Evolutionary conservation across 2,113 vertebrate genomes (phyloP).

Genomic region (Chroicocephalus ridibundus): DNA sequence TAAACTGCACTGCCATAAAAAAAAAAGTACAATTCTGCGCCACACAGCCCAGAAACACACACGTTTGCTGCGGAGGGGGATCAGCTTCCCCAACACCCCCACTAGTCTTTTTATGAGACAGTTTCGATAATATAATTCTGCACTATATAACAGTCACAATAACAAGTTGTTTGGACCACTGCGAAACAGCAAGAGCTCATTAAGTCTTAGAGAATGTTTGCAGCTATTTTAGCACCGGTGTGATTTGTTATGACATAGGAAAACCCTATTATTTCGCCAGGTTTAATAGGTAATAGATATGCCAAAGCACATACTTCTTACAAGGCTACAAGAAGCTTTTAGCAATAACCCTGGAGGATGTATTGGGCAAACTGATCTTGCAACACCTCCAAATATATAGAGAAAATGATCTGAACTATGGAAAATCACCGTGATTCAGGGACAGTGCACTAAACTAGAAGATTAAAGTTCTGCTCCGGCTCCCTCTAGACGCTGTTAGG

Average conservation of each 20-base stretch:
- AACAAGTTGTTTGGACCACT: conserved; percentile 48
- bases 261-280: conserved; percentile 35
- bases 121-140: conserved; percentile 48
- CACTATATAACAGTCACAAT: conserved; percentile 31
- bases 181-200: conserved; percentile 69
- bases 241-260: conserved; percentile 61
- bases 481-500: neutral
- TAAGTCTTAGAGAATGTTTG: conserved; percentile 63
- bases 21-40: neutral
- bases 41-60: neutral
- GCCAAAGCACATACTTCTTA: conserved; percentile 19
- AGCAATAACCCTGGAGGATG: conserved; percentile 45
- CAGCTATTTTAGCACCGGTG: conserved; percentile 31
- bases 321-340: neutral
- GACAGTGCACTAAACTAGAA: conserved; percentile 10
- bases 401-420: conserved; percentile 26
- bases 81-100: neutral
- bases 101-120: conserved; percentile 31
- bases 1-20: neutral
- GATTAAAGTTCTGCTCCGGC: conserved; percentile 44
- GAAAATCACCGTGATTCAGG: conserved; percentile 6
- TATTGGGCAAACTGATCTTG: conserved; percentile 41
- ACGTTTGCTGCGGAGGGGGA: neutral
- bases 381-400: neutral
- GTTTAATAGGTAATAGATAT: conserved; percentile 48